Evolutionary conservation across 2,113 vertebrate species (phyloP).

Genomic region (Tylochromis polylepis): DNA sequence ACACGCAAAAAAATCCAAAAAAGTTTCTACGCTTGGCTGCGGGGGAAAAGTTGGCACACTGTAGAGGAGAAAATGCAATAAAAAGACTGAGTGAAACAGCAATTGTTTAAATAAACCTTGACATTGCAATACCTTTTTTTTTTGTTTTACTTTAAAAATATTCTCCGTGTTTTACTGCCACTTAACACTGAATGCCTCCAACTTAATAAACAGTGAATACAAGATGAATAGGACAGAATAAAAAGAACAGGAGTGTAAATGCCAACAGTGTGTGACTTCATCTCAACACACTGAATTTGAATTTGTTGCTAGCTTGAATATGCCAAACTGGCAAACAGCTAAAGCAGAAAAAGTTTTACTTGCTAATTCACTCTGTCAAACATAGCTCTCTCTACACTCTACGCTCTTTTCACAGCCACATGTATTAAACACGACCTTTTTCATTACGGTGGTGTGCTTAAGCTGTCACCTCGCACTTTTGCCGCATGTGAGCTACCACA

Average conservation of each 20-base stretch:
- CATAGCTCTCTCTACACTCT: background rate
- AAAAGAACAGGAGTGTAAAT: background rate
- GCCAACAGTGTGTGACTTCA: background rate
- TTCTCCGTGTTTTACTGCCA: background rate
- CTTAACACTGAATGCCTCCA: background rate
- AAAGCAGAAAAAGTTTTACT: background rate
- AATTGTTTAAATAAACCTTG: background rate
- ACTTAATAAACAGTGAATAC: background rate
- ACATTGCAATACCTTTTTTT: background rate
- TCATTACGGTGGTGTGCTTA: background rate
- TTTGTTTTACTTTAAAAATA: background rate
- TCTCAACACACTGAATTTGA: background rate
- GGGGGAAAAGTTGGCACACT: background rate
- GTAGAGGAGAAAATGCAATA: background rate
- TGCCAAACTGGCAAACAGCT: background rate
- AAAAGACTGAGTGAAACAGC: background rate
- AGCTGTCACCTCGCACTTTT: background rate
- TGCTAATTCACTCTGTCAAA: background rate
- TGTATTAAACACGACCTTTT: background rate
- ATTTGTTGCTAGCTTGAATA: background rate
- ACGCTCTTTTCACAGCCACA: background rate
- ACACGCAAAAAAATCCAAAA: background rate
- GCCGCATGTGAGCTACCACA: background rate
- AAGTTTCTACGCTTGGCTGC: background rate
- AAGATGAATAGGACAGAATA: background rate